Conservation (phyloP, 2,113 vertebrate species). For the Turnix velox region DNA sequence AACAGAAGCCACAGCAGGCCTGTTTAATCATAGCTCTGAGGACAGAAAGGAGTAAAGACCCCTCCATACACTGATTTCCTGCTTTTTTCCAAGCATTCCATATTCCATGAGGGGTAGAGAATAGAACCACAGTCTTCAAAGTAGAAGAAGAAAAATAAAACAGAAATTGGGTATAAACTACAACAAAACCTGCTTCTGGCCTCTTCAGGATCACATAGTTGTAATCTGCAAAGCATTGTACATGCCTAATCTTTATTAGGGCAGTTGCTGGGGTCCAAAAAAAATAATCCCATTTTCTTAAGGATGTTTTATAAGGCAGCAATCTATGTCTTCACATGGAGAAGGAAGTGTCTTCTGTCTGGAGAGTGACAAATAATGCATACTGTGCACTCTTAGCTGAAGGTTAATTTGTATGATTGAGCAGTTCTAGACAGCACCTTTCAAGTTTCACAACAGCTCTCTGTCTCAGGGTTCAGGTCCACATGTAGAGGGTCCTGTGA, state of each 20-base stretch:
- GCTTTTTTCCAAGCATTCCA: neutral
- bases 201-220: neutral
- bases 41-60: neutral
- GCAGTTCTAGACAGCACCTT: neutral
- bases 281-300: neutral
- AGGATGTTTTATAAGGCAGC: neutral
- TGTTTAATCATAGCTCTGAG: neutral
- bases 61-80: neutral
- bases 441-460: neutral
- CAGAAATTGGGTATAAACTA: neutral
- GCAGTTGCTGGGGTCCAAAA: neutral
- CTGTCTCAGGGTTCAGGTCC: neutral
- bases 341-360: neutral
- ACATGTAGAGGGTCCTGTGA: neutral
- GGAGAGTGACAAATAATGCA: neutral
- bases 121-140: neutral
- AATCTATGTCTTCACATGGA: neutral
- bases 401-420: neutral
- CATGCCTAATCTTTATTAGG: neutral
- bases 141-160: neutral
- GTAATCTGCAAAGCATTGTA: neutral
- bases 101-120: neutral
- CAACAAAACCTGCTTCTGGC: neutral
- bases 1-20: neutral
- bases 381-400: neutral